Percentiles rank a stretch among this genome's conserved stretches.
Evolutionary conservation across 2,888 invertebrate species (phyloP).

Genomic region (Macaria notata): DNA sequence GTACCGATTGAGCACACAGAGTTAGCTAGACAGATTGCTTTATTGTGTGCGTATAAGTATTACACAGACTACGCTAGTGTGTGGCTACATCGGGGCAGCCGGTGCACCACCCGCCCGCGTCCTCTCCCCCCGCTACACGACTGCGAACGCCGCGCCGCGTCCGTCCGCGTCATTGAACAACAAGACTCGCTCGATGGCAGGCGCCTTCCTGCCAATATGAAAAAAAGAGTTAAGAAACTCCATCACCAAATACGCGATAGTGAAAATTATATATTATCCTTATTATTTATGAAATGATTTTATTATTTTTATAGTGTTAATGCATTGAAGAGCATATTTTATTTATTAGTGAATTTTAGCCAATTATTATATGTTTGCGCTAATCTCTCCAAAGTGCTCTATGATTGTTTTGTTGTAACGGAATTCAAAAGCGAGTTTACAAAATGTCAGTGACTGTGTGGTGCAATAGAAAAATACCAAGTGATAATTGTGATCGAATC

Average conservation of each 20-base stretch:
- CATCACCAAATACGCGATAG: slow-evolving; percentile 76
- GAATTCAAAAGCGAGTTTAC: slow-evolving; percentile 56
- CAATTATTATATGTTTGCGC: slow-evolving; percentile 72
- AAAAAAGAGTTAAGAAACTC: slow-evolving; percentile 74
- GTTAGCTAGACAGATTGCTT: slow-evolving; percentile 71
- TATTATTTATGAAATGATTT: slow-evolving; percentile 69
- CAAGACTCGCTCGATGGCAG: slow-evolving; percentile 81
- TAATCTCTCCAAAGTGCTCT: slow-evolving; percentile 68
- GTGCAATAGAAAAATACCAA: slow-evolving; percentile 53
- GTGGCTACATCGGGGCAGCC: slow-evolving; percentile 78
- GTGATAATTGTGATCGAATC: slow-evolving; percentile 64
- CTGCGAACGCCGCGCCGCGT: slow-evolving; percentile 73
- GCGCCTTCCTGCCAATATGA: slow-evolving; percentile 80
- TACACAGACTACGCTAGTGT: slow-evolving; percentile 59
- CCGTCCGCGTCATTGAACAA: slow-evolving; percentile 80
- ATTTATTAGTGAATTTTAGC: slow-evolving; percentile 80
- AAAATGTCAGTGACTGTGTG: slow-evolving; percentile 69
- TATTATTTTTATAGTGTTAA: slow-evolving; percentile 77
- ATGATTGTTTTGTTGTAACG: slow-evolving; percentile 76
- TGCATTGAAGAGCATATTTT: slow-evolving; percentile 69
- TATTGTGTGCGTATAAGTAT: slow-evolving; percentile 58
- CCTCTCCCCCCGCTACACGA: slow-evolving; percentile 76
- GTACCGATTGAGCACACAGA: slow-evolving; percentile 69
- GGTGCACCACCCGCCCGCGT: slow-evolving; percentile 74
- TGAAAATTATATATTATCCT: slow-evolving; percentile 74